Base-by-base conservation (phyloP, 1,140 invertebrate species). In the Acyrthosiphon pisum region DNA sequence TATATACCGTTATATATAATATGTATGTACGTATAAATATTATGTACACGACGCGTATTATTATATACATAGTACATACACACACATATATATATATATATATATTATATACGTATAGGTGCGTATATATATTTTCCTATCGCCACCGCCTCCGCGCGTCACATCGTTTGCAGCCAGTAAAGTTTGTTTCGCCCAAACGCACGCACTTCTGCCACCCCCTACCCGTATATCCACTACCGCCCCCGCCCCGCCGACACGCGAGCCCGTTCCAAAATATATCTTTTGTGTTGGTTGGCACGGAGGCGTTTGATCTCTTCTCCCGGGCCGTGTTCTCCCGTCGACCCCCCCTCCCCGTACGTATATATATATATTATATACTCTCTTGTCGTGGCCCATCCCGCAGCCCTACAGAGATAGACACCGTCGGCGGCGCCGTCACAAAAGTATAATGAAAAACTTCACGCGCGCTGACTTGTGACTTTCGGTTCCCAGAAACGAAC, bases 401-500 rank as follows among this genome's bases (percentile, higher is more conserved):
- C 3, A 41, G 0, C 48, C 35, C 76, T 37, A 84, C 23, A 2
- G 37, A 9, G 37, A 44, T 22, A 41, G 22, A 41, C 35, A 56
- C 50, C 8, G 26, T 23, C 4, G 46, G 48, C 50, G 87, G 35
- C 41, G 48, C 1, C 48, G 87, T 60, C 20, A 30, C 89, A 30
- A 90, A 90, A 90, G 37, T 91, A n/a, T 91, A 91, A 91, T 91
- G 90, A 91, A 91, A 91, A 91, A 76, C 90, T 91, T 91, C 53
- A 81, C 56, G 60, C 56, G 60, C 56, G 48, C 23, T 9, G 41
- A 48, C 89, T 91, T 48, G 90, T 91, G 89, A 90, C 90, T 91
- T 81, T 91, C 30, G 44, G 1, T 46, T 20, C 44, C 30, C 30
- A n/a, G 84, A 46, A 35, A 35, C 41, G 37, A 46, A 30, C 26